Evolutionary conservation across 2,113 vertebrate species (phyloP), one percentile per base, ranked within the genome.

Genomic region (Pygoscelis adeliae): DNA sequence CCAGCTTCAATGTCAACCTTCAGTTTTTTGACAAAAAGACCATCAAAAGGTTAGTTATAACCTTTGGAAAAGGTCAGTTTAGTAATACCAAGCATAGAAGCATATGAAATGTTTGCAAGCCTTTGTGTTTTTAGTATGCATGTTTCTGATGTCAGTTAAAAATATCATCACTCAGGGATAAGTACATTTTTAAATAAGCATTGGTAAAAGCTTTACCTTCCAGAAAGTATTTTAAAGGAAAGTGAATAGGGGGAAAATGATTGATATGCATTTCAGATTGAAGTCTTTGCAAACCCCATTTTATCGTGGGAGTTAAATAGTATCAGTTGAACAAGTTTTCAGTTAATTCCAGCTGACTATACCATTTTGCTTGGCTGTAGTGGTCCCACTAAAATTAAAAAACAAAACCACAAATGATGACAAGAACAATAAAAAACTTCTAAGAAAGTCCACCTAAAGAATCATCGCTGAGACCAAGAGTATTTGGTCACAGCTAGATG

Each of bases 1-100:
- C 40, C 38, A 86, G 22, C 69, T 96, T 94, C 77, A 92, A 27
- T 95, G 72, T 92, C 85, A 97, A 26, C 20, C 38, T 92, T 94
- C 44, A 59, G 4, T 38, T 93, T 90, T 94, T 88, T 89, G 30
- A 81, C 44, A 85, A 85, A 93, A 46, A 85, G 14, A 58, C 9
- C 15, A 67, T 83, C 10, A 83, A 93, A 96, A 94, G 53, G 36
- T 91, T 73, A 89, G 30, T 80, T 96, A 63, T 61, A 95, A 94
- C 46, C 71, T 97, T 95, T 96, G 50, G 46, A 58, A 84, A 91
- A 84, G 29, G 36, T 94, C 92, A 29, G n/a, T 58, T 81, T 47
- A 52, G 10, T 90, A 94, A 91, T 88, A 47, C 46, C 11, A 93
- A 93, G 17, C 13, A 83, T 2, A 50, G 74, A 88, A 80, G 1